phyloP scores from a whole-genome alignment of 2,797 vertebrate genomes.

The Cuniculus paca region DNA sequence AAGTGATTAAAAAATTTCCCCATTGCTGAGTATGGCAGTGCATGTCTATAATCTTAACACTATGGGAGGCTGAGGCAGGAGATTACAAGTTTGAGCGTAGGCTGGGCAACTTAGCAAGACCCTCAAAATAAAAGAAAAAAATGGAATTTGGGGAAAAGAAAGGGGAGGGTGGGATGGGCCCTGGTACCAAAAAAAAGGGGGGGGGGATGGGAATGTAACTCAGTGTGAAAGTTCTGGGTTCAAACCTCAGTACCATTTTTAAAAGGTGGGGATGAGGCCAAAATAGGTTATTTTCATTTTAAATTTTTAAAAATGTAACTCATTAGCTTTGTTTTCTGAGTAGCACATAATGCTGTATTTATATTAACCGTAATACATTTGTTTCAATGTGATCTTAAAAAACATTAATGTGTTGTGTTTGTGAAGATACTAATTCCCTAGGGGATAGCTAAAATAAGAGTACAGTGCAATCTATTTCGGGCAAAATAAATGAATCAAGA shows the following conservation, averaged over 20 bases:
- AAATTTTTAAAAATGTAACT: neutral
- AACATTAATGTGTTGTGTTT: neutral
- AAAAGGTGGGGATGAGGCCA: neutral
- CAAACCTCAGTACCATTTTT: neutral
- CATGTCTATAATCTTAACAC: neutral
- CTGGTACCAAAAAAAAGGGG: too few species aligned
- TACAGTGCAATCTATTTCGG: neutral
- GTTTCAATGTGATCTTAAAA: neutral
- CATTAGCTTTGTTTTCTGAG: neutral
- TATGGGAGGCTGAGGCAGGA: neutral
- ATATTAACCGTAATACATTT: neutral
- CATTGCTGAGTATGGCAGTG: neutral
- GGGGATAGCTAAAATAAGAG: neutral
- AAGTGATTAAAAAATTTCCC: neutral
- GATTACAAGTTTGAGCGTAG: neutral
- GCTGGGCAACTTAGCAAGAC: neutral
- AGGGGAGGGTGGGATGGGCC: too few species aligned
- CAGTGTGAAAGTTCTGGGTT: neutral
- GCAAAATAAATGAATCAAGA: neutral
- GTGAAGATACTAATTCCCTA: neutral
- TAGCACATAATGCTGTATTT: neutral
- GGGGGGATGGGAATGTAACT: neutral
- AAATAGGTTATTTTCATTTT: constrained; percentile 17
- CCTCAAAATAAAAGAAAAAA: neutral
- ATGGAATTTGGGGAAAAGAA: too few species aligned